A percentile compares a stretch with the other conserved stretches of the same genome.
Evolutionary conservation across 2,888 invertebrate genomes (phyloP).

Genomic region (Apamea sordens): DNA sequence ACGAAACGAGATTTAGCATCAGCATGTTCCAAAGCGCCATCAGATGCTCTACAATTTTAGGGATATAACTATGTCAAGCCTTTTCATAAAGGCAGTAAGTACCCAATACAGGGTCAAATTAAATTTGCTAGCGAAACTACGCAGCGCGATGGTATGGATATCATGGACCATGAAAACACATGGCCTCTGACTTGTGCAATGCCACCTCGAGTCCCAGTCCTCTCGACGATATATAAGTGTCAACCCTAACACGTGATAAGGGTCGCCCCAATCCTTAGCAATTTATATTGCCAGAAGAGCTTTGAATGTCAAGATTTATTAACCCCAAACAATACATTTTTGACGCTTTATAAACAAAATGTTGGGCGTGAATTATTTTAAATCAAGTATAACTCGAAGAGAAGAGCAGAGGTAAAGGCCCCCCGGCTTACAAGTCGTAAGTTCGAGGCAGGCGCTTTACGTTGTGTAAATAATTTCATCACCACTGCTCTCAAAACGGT

Average conservation of each 20-base stretch:
- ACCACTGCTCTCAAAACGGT: no score
- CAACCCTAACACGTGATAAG: neutral
- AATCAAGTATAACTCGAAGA: no score
- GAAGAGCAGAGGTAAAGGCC: no score
- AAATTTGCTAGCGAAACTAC: neutral
- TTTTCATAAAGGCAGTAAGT: neutral
- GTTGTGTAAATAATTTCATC: no score
- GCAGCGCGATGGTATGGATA: neutral
- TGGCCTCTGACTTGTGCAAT: no score
- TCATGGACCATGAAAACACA: no score
- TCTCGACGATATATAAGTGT: no score
- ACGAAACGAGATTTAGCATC: conserved; percentile 25
- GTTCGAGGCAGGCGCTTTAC: no score
- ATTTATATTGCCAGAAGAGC: neutral
- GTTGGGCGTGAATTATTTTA: neutral
- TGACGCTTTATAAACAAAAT: neutral
- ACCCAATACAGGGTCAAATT: neutral
- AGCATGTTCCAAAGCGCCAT: neutral
- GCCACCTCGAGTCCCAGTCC: no score
- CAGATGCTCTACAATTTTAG: no score
- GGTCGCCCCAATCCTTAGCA: neutral
- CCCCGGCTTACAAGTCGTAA: no score
- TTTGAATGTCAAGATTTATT: conserved; percentile 5
- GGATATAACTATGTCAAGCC: no score
- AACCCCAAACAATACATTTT: neutral